Evolutionary conservation across 1,140 invertebrate species (phyloP), one percentile per base, ranked within the genome.

Genomic region (Drosophila baimaii): DNA sequence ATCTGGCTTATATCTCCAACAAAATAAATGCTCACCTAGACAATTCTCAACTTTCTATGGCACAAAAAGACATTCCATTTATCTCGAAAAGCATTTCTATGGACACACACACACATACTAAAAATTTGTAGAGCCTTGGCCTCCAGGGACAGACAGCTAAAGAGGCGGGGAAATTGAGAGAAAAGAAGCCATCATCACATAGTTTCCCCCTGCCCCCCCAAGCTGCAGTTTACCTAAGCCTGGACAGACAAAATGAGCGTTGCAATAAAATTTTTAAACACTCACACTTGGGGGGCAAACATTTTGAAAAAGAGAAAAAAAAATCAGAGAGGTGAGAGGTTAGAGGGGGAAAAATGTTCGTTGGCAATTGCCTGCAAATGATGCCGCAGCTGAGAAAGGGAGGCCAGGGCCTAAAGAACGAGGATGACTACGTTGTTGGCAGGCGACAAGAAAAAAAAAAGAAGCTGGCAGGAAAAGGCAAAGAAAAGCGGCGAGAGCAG

Each of bases 241-340:
- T 46, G 74, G 68, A 66, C 68, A 65, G 54, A 81, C 61, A 57
- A 81, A 77, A 81, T 71, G 74, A 81, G 79, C 69, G 72, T 57
- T 76, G 73, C 79, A 81, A 81, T 81, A 77, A 72, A 81, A 77
- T 71, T 81, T 70, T 81, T 81, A 71, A 79, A 68, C 79, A 77
- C 78, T 81, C 41, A 52, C 73, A 59, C 66, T 66, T 46, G 49
- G 57, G 51, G 54, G 63, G 44, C 62, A 77, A 75, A 59, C 55
- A 44, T 41, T 47, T 71, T 46, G 47, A n/a, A 43, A 43, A 49
- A 35, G 27, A 47, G 31, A 1, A 5, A 17, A 19, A 57, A n/a
- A 44, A 49, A 21, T 23, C 13, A 4, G 27, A 4, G 12, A 33
- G 25, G 3, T 44, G 15, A 39, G 43, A 25, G 55, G 41, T 15